phyloP scores from a whole-genome alignment of 1,140 invertebrate species.

The Orchestia grillus region DNA sequence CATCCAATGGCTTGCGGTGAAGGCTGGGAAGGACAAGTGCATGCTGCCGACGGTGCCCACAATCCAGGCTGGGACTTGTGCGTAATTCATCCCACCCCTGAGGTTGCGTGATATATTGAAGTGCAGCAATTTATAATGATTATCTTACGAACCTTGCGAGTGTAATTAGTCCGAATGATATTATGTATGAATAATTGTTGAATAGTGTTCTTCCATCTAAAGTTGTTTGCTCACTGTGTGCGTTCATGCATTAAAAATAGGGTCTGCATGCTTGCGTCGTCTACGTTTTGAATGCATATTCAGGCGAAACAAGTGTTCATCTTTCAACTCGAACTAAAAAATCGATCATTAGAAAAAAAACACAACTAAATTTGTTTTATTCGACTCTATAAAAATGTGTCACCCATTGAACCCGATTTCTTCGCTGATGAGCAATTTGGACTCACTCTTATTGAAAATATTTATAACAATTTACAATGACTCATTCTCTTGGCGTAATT shows the following conservation, averaged over 20 bases:
- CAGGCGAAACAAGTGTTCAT: background rate
- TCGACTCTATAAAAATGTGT: background rate
- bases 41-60: background rate
- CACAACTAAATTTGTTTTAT: background rate
- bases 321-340: background rate
- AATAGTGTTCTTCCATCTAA: background rate
- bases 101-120: background rate
- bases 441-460: too few relatives aligned
- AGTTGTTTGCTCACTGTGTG: background rate
- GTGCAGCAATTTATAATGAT: background rate
- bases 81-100: background rate
- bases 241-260: too few relatives aligned
- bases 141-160: background rate
- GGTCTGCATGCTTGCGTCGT: background rate
- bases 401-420: background rate
- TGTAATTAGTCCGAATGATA: background rate
- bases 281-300: background rate
- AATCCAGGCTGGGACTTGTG: background rate
- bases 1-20: conserved; percentile 37
- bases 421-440: too few relatives aligned
- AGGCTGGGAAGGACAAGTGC: conserved; percentile 55
- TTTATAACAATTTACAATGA: too few relatives aligned
- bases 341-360: background rate
- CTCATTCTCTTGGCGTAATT: too few relatives aligned
- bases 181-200: background rate